These are phyloP conservation scores for Leptopilina syphax DNA, from an alignment of 2,888 invertebrate species.

Conservation along the genomic window DNA sequence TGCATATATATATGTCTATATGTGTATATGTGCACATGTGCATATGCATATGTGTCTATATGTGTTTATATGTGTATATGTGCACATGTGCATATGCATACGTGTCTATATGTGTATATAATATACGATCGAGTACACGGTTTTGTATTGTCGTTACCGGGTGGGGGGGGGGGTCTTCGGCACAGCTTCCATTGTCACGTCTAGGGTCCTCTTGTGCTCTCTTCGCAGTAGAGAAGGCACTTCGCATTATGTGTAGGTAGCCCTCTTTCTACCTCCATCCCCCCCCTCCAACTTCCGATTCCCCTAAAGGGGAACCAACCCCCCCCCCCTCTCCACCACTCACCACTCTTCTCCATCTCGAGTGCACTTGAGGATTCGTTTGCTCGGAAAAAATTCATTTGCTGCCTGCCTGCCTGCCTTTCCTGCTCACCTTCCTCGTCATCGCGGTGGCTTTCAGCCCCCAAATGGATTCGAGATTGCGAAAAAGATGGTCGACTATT, in stretches of 20 bases:
- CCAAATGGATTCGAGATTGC: conserved; percentile 33
- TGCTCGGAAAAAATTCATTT: conserved; percentile 72
- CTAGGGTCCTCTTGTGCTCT: conserved; percentile 64
- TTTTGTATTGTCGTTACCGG: conserved; percentile 53
- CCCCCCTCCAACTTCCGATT: conserved; percentile 42
- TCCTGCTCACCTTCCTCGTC: conserved; percentile 53
- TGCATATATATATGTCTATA: too few species aligned
- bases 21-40: too few species aligned
- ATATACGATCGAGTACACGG: conserved; percentile 50
- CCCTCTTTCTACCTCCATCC: conserved; percentile 45
- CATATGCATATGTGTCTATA: too few species aligned
- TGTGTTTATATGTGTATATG: too few species aligned
- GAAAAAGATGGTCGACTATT: conserved; percentile 35
- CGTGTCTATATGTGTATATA: too few species aligned
- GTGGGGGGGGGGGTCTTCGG: conserved; percentile 47
- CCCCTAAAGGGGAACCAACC: too few species aligned
- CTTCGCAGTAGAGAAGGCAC: conserved; percentile 64
- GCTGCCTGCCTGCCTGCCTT: conserved; percentile 60
- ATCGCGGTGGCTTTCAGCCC: conserved; percentile 33
- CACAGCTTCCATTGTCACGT: conserved; percentile 67
- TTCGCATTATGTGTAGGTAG: conserved; percentile 67
- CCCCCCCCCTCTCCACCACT: too few species aligned
- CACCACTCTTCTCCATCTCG: conserved; percentile 51
- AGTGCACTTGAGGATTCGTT: conserved; percentile 69
- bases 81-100: not conserved